A percentile compares a stretch with the other conserved stretches of the same genome.
Evolutionary conservation across 2,888 invertebrate species (phyloP).

Genomic region (Galerucella nymphaeae): DNA sequence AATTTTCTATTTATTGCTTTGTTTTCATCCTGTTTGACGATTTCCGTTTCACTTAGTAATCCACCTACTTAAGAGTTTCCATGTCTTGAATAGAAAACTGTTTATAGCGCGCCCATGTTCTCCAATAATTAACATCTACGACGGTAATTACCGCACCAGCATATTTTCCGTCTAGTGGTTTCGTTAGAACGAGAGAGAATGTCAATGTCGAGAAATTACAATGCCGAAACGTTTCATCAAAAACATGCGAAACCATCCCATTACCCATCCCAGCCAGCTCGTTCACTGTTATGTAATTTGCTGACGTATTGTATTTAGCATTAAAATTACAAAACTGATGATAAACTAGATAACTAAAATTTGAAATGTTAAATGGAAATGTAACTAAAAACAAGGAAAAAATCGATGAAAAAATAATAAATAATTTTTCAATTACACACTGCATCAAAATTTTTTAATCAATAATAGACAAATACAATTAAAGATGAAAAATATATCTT

Average conservation of each 20-base stretch:
- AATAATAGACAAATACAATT: too few relatives aligned
- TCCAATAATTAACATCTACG: constrained; percentile 6
- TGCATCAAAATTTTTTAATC: too few relatives aligned
- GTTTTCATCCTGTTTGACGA: too few relatives aligned
- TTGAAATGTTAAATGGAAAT: neutral
- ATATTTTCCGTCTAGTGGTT: constrained; percentile 34
- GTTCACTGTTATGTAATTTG: constrained; percentile 6
- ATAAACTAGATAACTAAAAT: neutral
- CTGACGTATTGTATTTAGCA: constrained; percentile 11
- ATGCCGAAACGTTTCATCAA: constrained; percentile 27
- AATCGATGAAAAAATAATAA: too few relatives aligned
- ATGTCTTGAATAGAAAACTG: neutral
- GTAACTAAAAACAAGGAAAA: neutral
- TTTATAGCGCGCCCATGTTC: constrained; percentile 26
- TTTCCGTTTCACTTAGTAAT: too few relatives aligned
- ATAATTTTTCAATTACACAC: too few relatives aligned
- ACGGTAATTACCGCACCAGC: constrained; percentile 26
- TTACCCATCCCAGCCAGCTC: constrained; percentile 10
- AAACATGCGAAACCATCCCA: constrained; percentile 18
- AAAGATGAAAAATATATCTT: too few relatives aligned
- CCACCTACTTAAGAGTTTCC: neutral
- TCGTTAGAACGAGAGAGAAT: constrained; percentile 46
- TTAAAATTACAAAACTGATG: neutral
- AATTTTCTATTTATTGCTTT: too few relatives aligned
- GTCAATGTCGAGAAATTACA: constrained; percentile 46